Base-by-base conservation (phyloP, 2,113 vertebrate genomes). In the Todiramphus saurophagus region DNA sequence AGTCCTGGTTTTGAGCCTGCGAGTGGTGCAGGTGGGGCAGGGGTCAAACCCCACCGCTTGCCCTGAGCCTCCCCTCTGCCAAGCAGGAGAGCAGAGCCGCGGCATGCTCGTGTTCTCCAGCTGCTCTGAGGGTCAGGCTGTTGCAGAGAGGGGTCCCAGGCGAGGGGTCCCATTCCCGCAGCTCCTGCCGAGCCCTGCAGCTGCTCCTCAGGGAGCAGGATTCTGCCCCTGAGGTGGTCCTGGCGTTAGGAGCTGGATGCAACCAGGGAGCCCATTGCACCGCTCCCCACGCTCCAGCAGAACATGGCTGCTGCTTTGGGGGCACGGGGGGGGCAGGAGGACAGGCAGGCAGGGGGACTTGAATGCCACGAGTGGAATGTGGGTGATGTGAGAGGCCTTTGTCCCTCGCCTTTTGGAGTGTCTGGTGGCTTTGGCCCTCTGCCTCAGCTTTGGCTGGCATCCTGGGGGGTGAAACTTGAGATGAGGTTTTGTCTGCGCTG, bases 301-400 rank as follows among this genome's bases (percentile, higher is more conserved):
- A 68, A 51, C 41, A 8, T 5, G 82, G 62, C 68, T 48, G 83
- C 48, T n/a, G 56, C 77, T 18, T 2, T 19, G 25, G 35, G 92
- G 81, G 73, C 5, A 23, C 28, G 10, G 35, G 12, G 12, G 39
- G 48, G 13, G 48, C 8, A 13, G 43, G 43, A 25, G 41, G 46
- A 25, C 43, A 55, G 58, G 24, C 4, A 5, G 53, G 75, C 73
- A 77, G 76, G 39, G 37, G 8, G 21, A 62, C 67, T 53, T 33
- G 11, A 10, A 19, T 0, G 10, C 43, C 11, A 3, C 10, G 2
- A 25, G 43, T 5, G 2, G 56, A 23, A 21, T 4, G 14, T 2
- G 16, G 39, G 25, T 1, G 87, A 41, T 37, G 67, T 11, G 1
- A n/a, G 16, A 50, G 84, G 64, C 59, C 44, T 53, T 88, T 83